Evolutionary conservation across 2,888 invertebrate genomes (phyloP).

Genomic region (Drosophila robusta): DNA sequence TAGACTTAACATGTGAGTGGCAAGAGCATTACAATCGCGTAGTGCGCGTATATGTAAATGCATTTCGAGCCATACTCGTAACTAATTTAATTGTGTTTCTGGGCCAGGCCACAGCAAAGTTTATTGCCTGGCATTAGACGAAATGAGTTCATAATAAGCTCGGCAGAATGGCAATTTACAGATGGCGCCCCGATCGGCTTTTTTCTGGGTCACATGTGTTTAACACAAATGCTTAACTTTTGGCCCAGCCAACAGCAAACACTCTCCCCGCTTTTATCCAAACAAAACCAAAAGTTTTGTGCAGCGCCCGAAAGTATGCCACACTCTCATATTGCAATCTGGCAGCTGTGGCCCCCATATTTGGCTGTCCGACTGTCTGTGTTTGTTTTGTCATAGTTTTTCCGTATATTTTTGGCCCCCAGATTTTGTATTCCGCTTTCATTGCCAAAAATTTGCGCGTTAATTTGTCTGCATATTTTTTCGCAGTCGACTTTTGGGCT

Average conservation of each 20-base stretch:
- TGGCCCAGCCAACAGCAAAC: constrained; percentile 15
- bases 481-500: constrained; percentile 43
- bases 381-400: constrained; percentile 33
- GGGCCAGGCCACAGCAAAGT: constrained; percentile 37
- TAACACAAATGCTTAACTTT: constrained; percentile 67
- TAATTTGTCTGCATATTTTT: constrained; percentile 56
- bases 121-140: constrained; percentile 43
- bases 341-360: constrained; percentile 32
- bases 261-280: background rate
- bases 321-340: constrained; percentile 46
- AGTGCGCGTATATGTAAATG: background rate
- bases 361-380: constrained; percentile 8
- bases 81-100: constrained; percentile 70
- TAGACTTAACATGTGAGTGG: constrained; percentile 1
- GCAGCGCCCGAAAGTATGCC: constrained; percentile 51
- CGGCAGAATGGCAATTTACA: constrained; percentile 48
- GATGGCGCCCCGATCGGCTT: constrained; percentile 29
- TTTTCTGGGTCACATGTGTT: constrained; percentile 67
- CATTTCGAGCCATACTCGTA: background rate
- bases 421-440: constrained; percentile 26
- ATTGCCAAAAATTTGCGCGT: constrained; percentile 60
- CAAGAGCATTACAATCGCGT: background rate
- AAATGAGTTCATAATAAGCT: constrained; percentile 70
- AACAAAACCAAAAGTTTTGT: constrained; percentile 36
- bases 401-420: constrained; percentile 25